Percentiles rank a stretch among this genome's conserved stretches.
phyloP scores from a whole-genome alignment of 2,113 vertebrate genomes.

The Vidua chalybeata region DNA sequence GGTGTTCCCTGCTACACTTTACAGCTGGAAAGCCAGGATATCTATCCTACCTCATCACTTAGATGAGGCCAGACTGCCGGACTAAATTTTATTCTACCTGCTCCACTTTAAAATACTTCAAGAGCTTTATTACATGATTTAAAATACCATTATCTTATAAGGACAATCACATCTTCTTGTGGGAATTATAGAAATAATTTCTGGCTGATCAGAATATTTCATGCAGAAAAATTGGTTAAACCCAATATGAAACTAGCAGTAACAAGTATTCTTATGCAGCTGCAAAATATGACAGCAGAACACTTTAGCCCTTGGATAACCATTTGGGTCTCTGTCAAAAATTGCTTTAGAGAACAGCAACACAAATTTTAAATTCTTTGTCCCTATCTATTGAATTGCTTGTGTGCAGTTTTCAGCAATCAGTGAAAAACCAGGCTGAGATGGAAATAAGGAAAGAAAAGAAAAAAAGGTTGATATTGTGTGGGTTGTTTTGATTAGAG shows the following conservation, averaged over 20 bases:
- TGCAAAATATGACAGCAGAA: background rate
- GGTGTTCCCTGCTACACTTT: background rate
- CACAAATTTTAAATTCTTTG: slow-evolving; percentile 15
- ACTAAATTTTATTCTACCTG: background rate
- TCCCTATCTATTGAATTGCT: background rate
- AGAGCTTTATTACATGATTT: background rate
- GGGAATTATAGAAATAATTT: background rate
- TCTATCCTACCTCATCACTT: background rate
- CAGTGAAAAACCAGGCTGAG: slow-evolving; percentile 4
- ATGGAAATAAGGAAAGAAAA: background rate
- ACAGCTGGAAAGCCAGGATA: background rate
- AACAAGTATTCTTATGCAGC: background rate
- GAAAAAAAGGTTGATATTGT: background rate
- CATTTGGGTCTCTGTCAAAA: background rate
- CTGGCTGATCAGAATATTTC: background rate
- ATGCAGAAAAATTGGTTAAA: background rate
- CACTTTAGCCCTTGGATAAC: background rate
- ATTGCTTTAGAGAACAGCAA: background rate
- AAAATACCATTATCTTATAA: background rate
- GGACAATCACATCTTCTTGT: background rate
- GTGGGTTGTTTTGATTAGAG: slow-evolving; percentile 61
- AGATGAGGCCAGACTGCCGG: background rate
- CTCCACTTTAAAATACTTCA: background rate
- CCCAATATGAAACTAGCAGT: fast-evolving
- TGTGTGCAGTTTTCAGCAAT: slow-evolving; percentile 24